Evolutionary conservation across 2,113 vertebrate species (phyloP).

Genomic region (Grus americana): DNA sequence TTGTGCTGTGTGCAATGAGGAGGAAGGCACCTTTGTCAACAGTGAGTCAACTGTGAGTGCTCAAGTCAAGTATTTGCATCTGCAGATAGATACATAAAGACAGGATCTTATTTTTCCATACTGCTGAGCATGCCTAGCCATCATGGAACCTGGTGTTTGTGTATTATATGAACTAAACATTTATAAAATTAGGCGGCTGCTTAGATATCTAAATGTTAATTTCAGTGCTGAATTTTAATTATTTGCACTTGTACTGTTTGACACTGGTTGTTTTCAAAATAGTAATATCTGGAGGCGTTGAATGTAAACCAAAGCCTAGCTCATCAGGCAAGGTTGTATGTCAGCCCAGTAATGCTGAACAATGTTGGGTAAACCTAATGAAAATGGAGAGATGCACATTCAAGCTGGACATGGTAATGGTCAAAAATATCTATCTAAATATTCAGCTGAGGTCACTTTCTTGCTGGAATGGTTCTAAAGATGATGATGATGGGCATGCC

Average conservation of each 20-base stretch:
- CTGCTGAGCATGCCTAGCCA: neutral
- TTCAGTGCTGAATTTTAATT: neutral
- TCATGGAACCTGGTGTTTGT: neutral
- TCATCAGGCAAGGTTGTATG: neutral
- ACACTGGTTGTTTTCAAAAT: neutral
- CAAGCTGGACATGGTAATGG: neutral
- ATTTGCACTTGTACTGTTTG: neutral
- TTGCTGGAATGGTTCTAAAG: neutral
- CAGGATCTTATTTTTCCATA: neutral
- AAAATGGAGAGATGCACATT: neutral
- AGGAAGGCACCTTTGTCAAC: neutral
- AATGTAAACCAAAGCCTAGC: neutral
- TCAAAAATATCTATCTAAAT: neutral
- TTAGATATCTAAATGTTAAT: neutral
- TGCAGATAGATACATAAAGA: neutral
- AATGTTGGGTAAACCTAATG: neutral
- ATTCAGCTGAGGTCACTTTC: neutral
- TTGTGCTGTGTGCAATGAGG: neutral
- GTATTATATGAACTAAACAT: neutral
- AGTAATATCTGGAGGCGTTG: neutral
- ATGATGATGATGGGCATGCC: rapidly evolving
- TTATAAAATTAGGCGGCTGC: neutral
- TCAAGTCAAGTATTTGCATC: neutral
- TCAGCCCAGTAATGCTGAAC: neutral
- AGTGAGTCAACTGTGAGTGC: neutral